These are phyloP conservation scores for Aurelia sp. DNA, from an alignment of 30 jellyfish, hydroid and myxozoan species.

Conservation along the genomic window DNA sequence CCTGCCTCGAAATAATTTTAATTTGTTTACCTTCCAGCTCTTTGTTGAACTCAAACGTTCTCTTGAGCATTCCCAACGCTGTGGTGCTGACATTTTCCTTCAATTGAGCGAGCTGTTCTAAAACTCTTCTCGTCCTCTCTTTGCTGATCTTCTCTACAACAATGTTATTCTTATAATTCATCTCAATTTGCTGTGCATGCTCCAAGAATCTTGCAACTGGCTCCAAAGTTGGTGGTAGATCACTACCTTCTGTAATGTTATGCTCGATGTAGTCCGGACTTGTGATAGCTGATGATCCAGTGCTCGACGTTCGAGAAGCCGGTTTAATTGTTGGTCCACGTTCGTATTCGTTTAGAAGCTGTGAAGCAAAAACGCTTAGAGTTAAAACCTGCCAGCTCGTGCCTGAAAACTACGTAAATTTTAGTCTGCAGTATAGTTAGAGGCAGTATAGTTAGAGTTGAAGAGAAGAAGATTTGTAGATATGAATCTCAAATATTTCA, in stretches of 20 bases:
- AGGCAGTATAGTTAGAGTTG: too few species aligned
- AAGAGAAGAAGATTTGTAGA: too few species aligned
- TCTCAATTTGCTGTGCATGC: conserved; percentile 93
- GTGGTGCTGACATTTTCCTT: conserved; percentile 72
- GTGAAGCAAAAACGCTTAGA: neutral
- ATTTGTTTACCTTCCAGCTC: conserved; percentile 56
- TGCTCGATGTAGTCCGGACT: conserved; percentile 98
- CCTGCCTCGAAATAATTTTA: too few species aligned
- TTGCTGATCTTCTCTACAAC: conserved; percentile 54
- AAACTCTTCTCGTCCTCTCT: conserved; percentile 81
- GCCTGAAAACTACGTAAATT: too few species aligned
- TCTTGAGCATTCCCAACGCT: conserved; percentile 81
- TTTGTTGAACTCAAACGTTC: conserved; percentile 67
- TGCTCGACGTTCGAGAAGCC: conserved; percentile 81
- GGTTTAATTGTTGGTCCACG: conserved; percentile 74
- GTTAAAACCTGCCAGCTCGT: too few species aligned
- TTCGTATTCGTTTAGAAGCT: conserved; percentile 90
- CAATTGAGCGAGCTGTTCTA: conserved; percentile 85
- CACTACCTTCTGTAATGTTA: conserved; percentile 61
- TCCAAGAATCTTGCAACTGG: conserved; percentile 93
- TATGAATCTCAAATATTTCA: too few species aligned
- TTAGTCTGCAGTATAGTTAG: too few species aligned
- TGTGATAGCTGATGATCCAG: conserved; percentile 92
- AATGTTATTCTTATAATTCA: conserved; percentile 51
- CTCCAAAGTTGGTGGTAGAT: conserved; percentile 87